Evolutionary conservation across 2,888 invertebrate species (phyloP).

Genomic region (Mesorhabditis belari): DNA sequence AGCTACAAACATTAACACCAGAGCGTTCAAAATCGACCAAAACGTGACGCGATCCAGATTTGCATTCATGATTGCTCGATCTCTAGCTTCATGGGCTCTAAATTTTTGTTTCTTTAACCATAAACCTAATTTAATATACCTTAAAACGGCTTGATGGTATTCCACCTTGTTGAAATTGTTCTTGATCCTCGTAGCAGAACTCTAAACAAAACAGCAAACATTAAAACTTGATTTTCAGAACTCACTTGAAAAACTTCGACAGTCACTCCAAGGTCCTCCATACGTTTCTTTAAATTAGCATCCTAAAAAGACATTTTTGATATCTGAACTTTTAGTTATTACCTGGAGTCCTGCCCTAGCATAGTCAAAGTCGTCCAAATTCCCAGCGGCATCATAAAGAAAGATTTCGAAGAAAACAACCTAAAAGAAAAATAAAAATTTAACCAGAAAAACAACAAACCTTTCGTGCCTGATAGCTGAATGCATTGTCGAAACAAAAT

Average conservation of each 20-base stretch:
- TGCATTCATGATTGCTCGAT: slow-evolving; percentile 73
- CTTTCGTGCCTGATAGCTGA: slow-evolving; percentile 74
- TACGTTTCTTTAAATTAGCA: slow-evolving; percentile 17
- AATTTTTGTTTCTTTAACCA: no score
- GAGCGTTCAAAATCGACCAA: slow-evolving; percentile 71
- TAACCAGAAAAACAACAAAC: slow-evolving; percentile 49
- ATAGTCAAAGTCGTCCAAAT: slow-evolving; percentile 39
- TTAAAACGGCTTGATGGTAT: slow-evolving; percentile 18
- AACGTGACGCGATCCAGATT: slow-evolving; percentile 74
- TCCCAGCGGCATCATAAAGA: slow-evolving; percentile 44
- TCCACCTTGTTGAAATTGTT: slow-evolving; percentile 40
- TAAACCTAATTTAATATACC: not conserved
- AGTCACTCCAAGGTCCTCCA: slow-evolving; percentile 41
- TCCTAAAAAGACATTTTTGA: slow-evolving; percentile 24
- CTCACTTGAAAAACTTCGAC: slow-evolving; percentile 36
- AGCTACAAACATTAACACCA: slow-evolving; percentile 69
- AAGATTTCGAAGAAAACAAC: slow-evolving; percentile 54
- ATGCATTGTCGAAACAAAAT: slow-evolving; percentile 80
- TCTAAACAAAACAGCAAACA: slow-evolving; percentile 18
- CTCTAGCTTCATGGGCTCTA: slow-evolving; percentile 69
- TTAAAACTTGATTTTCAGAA: not conserved
- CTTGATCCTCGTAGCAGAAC: slow-evolving; percentile 38
- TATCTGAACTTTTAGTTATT: no score
- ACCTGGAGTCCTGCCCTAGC: slow-evolving; percentile 8
- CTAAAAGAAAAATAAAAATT: slow-evolving; percentile 1